phyloP scores from a whole-genome alignment of 2,797 vertebrate species.

The Spinus olivaceus region DNA sequence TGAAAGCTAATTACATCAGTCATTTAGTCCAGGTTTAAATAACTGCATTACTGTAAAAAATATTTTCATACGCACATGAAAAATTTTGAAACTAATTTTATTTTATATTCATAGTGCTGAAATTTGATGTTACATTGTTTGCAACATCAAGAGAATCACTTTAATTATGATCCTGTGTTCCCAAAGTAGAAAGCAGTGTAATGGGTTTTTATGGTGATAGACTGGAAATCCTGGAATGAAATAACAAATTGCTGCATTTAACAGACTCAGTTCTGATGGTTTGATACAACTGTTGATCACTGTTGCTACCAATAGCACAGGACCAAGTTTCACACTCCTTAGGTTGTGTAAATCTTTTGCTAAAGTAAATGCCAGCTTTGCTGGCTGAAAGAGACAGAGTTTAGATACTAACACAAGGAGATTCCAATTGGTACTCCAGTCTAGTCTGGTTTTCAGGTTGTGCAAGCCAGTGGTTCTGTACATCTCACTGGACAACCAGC shows the following conservation, averaged over 20 bases:
- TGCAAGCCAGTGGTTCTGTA: background rate
- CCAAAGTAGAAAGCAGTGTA: background rate
- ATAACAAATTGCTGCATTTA: background rate
- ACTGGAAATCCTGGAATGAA: background rate
- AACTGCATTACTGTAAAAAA: background rate
- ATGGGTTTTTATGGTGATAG: background rate
- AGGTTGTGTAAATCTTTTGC: background rate
- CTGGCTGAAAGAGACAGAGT: background rate
- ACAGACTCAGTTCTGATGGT: background rate
- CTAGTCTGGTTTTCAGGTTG: background rate
- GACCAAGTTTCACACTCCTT: background rate
- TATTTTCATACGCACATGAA: background rate
- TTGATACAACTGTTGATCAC: background rate
- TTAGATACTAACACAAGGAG: background rate
- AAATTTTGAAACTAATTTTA: background rate
- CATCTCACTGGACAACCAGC: background rate
- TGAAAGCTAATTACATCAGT: background rate
- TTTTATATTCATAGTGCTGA: background rate
- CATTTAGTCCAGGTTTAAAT: background rate
- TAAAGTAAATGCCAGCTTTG: background rate
- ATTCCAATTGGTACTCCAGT: background rate
- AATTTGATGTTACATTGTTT: background rate
- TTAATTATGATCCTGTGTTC: background rate
- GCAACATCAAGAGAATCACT: background rate
- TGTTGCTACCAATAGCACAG: background rate